Conservation (phyloP, 2,888 invertebrate genomes). For the Chymomyza caudatula region DNA sequence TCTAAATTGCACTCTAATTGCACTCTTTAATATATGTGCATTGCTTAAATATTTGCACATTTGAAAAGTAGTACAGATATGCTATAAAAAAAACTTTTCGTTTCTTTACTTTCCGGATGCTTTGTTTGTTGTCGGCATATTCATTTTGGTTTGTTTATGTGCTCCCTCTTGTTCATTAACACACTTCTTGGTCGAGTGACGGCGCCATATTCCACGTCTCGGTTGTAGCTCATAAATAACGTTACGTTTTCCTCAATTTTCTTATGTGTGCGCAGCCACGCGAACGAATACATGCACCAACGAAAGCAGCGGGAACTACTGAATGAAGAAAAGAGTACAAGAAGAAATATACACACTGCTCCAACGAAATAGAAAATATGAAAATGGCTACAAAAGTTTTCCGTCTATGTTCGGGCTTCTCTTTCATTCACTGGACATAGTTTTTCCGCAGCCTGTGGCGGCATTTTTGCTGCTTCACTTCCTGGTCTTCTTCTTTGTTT, state of each 20-base stretch:
- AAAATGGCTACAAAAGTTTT: conserved; percentile 35
- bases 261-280: neutral
- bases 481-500: neutral
- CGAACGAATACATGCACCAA: neutral
- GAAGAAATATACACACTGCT: conserved; percentile 4
- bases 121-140: conserved; percentile 30
- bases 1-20: too few relatives aligned
- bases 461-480: conserved; percentile 1
- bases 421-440: conserved; percentile 7
- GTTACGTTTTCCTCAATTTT: conserved; percentile 53
- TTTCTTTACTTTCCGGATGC: conserved; percentile 52
- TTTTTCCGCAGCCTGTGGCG: conserved; percentile 4
- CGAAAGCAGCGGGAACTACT: neutral
- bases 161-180: conserved; percentile 52
- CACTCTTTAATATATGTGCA: neutral
- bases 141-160: conserved; percentile 26
- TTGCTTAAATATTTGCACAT: neutral
- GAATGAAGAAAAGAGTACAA: conserved; percentile 13
- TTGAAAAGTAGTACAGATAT: neutral
- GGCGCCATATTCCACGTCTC: conserved; percentile 7
- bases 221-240: conserved; percentile 50
- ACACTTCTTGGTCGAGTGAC: conserved; percentile 47
- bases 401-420: conserved; percentile 18
- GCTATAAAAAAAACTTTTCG: conserved; percentile 27
- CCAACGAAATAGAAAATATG: conserved; percentile 44